These are phyloP conservation scores for Pseudoips prasinana DNA, from an alignment of 2,888 invertebrate species.

Conservation along the genomic window DNA sequence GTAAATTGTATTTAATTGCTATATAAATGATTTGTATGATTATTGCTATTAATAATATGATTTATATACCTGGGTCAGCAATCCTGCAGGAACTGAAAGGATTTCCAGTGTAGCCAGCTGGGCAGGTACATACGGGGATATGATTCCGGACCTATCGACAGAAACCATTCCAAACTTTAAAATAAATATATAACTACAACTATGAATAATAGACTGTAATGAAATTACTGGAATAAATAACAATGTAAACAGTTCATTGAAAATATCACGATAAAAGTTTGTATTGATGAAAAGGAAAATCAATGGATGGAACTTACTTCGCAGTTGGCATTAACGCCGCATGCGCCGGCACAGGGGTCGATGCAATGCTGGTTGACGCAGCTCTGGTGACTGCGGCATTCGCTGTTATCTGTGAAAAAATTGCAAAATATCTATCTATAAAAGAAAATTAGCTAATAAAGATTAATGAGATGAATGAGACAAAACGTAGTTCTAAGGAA, in stretches of 20 bases:
- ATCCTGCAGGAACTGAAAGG: slow-evolving; percentile 87
- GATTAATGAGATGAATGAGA: no score
- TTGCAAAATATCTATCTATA: not conserved
- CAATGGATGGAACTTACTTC: slow-evolving; percentile 84
- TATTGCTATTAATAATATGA: no score
- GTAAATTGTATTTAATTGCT: no score
- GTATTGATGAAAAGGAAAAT: no score
- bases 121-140: slow-evolving; percentile 90
- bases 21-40: no score
- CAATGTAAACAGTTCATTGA: no score
- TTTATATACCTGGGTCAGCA: slow-evolving; percentile 87
- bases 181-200: no score
- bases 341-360: slow-evolving; percentile 89
- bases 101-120: slow-evolving; percentile 89
- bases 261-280: no score
- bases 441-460: not conserved
- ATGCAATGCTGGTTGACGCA: slow-evolving; percentile 90
- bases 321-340: slow-evolving; percentile 89
- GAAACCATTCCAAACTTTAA: not conserved
- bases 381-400: slow-evolving; percentile 87
- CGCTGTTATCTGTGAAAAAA: slow-evolving; percentile 83
- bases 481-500: no score
- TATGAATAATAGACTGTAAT: no score
- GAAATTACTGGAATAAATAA: no score
- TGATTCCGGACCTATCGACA: slow-evolving; percentile 84